Evolutionary conservation across 1,140 invertebrate species (phyloP), one percentile per base, ranked within the genome.

Genomic region (Dendrolimus punctatus): DNA sequence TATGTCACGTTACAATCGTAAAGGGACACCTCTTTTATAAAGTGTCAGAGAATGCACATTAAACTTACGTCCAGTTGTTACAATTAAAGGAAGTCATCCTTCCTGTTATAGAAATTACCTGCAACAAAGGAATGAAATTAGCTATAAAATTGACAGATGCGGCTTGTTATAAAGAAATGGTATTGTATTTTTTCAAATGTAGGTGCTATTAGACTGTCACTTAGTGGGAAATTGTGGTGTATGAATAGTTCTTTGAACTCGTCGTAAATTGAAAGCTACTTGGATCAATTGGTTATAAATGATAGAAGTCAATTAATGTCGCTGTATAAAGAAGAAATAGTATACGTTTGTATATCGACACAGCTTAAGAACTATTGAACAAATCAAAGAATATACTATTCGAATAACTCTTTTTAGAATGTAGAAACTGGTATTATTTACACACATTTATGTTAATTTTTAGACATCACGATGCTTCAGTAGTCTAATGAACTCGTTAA

Each of bases 71-170:
- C 52, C 47, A 39, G 49, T 43, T 52, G 43, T 40, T 38, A 23
- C 23, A 53, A 48, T 51, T 46, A 57, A 52, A 61, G 64, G 66
- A 66, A 67, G 60, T 57, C 50, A 61, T 50, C 51, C 56, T 61
- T 68, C 52, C 60, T 66, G 57, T 52, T 49, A 66, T 58, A 53
- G 66, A 61, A 64, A 68, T 71, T 72, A 73, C 68, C 66, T 74
- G 67, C 38, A 71, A 72, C 63, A 68, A 71, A 62, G 23, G 57
- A 62, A 52, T 48, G 46, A 39, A 8, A 36, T 48, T 48, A 51
- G 36, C 37, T 39, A n/a, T 10, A 45, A 9, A 4, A n/a, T n/a
- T 51, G 50, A 51, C 50, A 51, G 43, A 51, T 51, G 50, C 37
- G 8, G 37, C n/a, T 45, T 51, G 39, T 45, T 44, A n/a, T 44